Conservation (phyloP, 2,797 vertebrate genomes). For the Galagoides demidoff region DNA sequence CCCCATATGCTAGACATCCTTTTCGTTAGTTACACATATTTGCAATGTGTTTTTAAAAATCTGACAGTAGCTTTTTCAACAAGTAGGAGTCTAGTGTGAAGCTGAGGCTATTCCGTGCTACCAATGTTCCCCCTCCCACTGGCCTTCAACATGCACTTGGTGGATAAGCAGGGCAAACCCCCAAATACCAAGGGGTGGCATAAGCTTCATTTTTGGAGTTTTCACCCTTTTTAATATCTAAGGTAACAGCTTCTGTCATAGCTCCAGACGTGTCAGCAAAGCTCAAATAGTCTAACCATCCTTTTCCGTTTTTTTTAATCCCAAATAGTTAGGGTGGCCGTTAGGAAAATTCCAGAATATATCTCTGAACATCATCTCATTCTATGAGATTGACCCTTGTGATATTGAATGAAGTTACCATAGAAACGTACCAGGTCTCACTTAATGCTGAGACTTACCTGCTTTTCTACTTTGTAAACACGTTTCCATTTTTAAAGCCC, state of each 20-base stretch:
- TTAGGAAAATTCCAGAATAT: slow-evolving; percentile 56
- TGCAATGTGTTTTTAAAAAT: neutral
- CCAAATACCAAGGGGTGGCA: neutral
- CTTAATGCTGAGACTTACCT: slow-evolving; percentile 56
- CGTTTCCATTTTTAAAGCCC: slow-evolving; percentile 55
- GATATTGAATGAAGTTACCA: slow-evolving; percentile 63
- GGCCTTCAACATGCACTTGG: neutral
- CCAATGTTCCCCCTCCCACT: neutral
- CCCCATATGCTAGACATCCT: neutral
- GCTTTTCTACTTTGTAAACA: slow-evolving; percentile 52
- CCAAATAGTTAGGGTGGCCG: neutral
- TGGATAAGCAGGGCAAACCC: neutral
- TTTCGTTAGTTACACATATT: neutral
- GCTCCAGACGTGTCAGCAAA: neutral
- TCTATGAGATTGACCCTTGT: slow-evolving; percentile 49
- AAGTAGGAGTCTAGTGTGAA: neutral
- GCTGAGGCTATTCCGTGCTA: accelerated
- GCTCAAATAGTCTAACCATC: neutral
- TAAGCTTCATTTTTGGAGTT: neutral
- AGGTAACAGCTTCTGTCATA: neutral
- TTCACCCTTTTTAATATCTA: neutral
- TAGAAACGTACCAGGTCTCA: slow-evolving; percentile 59
- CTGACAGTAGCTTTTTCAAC: neutral
- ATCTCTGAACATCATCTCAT: slow-evolving; percentile 45
- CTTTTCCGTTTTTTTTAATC: neutral